Evolutionary conservation across 2,888 invertebrate genomes (phyloP).

Genomic region (Seladonia tumulorum): DNA sequence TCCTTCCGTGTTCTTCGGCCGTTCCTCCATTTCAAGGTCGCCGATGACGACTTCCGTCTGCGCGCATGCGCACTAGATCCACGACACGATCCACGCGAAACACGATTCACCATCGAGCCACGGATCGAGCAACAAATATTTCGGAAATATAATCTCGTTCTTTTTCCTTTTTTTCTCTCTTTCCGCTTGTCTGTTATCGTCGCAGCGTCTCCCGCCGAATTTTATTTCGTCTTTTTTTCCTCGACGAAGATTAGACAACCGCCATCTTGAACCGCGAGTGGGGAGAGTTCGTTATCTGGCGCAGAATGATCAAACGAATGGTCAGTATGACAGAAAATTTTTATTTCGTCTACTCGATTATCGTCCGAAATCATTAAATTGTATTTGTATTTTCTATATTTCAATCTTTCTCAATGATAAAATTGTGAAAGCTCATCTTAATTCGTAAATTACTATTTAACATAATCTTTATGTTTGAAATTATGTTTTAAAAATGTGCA

Average conservation of each 20-base stretch:
- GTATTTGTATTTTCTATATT: background rate
- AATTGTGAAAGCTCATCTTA: background rate
- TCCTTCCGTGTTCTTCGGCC: slow-evolving; percentile 59
- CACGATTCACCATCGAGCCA: slow-evolving; percentile 7
- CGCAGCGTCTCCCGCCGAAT: slow-evolving; percentile 2
- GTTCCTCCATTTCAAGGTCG: slow-evolving; percentile 72
- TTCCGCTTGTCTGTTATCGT: slow-evolving; percentile 10
- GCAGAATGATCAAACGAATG: slow-evolving; percentile 27
- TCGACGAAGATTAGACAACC: slow-evolving; percentile 57
- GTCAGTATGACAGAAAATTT: slow-evolving; percentile 15
- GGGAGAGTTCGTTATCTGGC: slow-evolving; percentile 41
- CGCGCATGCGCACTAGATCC: slow-evolving; percentile 7
- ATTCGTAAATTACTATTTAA: background rate
- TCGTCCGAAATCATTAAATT: background rate
- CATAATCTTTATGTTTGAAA: background rate
- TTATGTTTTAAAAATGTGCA: background rate
- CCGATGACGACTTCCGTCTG: background rate
- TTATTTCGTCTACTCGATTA: background rate
- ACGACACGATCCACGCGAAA: background rate
- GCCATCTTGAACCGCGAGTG: slow-evolving; percentile 35
- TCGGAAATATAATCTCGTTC: slow-evolving; percentile 53
- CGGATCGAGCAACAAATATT: slow-evolving; percentile 32
- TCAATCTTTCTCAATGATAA: background rate
- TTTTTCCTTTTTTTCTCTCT: slow-evolving; percentile 21
- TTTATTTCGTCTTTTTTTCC: slow-evolving; percentile 24